These are phyloP conservation scores for Ericerus pela DNA, from an alignment of 1,140 invertebrate genomes.

Conservation along the genomic window DNA sequence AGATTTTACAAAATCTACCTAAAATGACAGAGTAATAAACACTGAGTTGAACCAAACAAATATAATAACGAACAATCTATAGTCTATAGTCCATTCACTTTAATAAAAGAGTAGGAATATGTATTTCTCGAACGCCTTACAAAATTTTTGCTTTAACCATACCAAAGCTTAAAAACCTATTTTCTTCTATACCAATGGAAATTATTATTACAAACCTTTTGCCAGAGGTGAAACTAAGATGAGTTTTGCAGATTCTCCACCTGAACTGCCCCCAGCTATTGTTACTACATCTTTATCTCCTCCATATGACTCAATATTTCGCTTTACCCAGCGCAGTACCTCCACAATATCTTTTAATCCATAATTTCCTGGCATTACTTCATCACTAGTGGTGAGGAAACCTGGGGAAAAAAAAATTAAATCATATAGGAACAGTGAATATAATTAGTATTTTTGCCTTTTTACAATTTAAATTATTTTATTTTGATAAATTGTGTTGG, in stretches of 20 bases:
- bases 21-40: too few relatives aligned
- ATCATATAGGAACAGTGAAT: too few relatives aligned
- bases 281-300: conserved; percentile 20
- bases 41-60: too few relatives aligned
- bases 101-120: too few relatives aligned
- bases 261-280: conserved; percentile 19
- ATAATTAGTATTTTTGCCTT: neutral
- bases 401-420: conserved; percentile 26
- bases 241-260: conserved; percentile 13
- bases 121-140: too few relatives aligned
- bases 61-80: too few relatives aligned
- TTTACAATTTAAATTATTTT: neutral
- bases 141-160: too few relatives aligned
- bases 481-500: neutral
- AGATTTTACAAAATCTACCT: too few relatives aligned
- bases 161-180: too few relatives aligned
- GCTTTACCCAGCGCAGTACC: conserved; percentile 20
- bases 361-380: conserved; percentile 18
- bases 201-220: too few relatives aligned
- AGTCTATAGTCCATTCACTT: too few relatives aligned
- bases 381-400: conserved; percentile 20
- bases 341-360: conserved; percentile 21
- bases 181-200: too few relatives aligned
- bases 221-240: conserved; percentile 19
- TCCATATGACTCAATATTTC: conserved; percentile 20